A percentile compares a stretch with the other conserved stretches of the same genome.
phyloP scores from a whole-genome alignment of 1,140 invertebrate genomes.

The Caenorhabditis remanei region DNA sequence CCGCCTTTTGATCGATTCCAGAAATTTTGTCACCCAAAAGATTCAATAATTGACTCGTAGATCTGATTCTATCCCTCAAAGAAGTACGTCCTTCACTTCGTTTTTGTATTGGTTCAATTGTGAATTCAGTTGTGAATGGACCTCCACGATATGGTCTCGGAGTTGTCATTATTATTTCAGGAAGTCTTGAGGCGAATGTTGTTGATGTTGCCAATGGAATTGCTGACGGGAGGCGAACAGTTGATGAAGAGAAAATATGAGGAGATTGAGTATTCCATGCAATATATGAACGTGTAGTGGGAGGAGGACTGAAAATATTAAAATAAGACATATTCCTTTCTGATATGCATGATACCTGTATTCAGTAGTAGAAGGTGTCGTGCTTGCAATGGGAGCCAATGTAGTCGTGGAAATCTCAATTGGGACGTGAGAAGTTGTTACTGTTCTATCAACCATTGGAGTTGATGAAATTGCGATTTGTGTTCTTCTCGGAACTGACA shows the following conservation, averaged over 20 bases:
- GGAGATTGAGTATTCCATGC: neutral
- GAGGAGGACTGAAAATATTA: neutral
- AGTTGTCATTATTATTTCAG: constrained; percentile 13
- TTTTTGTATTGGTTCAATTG: constrained; percentile 29
- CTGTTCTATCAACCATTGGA: neutral
- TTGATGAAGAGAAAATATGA: constrained; percentile 36
- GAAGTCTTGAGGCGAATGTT: neutral
- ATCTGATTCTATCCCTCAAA: constrained; percentile 21
- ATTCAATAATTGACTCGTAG: constrained; percentile 25
- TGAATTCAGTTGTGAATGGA: constrained; percentile 25
- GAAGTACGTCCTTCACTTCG: constrained; percentile 33
- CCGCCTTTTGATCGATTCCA: constrained; percentile 30
- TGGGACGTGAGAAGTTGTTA: neutral
- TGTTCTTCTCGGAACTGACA: neutral
- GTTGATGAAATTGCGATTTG: neutral
- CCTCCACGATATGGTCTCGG: neutral
- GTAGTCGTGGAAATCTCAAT: constrained; percentile 12
- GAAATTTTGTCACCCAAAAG: constrained; percentile 31
- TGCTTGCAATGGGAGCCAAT: neutral
- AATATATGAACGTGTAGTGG: neutral
- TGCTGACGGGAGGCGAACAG: neutral
- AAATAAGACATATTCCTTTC: too few species aligned
- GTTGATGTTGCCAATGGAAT: constrained; percentile 13
- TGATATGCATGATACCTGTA: neutral
- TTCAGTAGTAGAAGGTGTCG: neutral